phyloP scores from a whole-genome alignment of 1,140 invertebrate genomes.

The Dufourea novaeangliae region DNA sequence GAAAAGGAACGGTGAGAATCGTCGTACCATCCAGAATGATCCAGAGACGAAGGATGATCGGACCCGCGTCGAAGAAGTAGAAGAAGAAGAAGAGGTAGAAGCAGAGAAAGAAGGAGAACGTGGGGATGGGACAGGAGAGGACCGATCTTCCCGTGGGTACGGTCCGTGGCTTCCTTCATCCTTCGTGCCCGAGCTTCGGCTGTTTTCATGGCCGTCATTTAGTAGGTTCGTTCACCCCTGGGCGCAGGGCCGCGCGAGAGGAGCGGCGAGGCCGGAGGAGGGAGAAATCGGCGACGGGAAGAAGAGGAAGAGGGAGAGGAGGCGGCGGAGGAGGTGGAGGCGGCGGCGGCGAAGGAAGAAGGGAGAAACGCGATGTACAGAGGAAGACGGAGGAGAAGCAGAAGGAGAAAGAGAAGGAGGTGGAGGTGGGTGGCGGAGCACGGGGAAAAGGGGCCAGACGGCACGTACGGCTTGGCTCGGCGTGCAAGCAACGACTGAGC shows the following conservation, averaged over 20 bases:
- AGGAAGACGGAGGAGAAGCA: slow-evolving; percentile 36
- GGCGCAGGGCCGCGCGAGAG: slow-evolving; percentile 66
- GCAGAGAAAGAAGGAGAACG: slow-evolving; percentile 10
- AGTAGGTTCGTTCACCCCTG: slow-evolving; percentile 82
- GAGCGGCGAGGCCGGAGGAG: slow-evolving; percentile 36
- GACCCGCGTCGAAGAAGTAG: background rate
- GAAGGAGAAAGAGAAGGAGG: slow-evolving; percentile 37
- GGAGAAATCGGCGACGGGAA: slow-evolving; percentile 40
- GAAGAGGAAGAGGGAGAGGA: slow-evolving; percentile 31
- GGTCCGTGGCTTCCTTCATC: slow-evolving; percentile 71
- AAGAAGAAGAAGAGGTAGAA: background rate
- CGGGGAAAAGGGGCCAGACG: slow-evolving; percentile 69
- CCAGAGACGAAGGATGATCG: background rate
- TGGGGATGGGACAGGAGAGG: slow-evolving; percentile 19
- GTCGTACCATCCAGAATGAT: background rate
- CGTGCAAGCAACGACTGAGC: slow-evolving; percentile 60
- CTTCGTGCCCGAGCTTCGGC: slow-evolving; percentile 79
- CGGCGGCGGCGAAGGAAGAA: slow-evolving; percentile 42
- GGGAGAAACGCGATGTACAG: slow-evolving; percentile 36
- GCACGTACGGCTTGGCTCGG: slow-evolving; percentile 68
- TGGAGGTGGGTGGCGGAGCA: slow-evolving; percentile 17
- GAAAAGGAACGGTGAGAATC: background rate
- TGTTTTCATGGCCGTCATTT: slow-evolving; percentile 83
- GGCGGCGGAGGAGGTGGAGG: slow-evolving; percentile 22
- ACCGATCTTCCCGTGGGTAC: slow-evolving; percentile 55